Evolutionary conservation across 92 coral and sea anemone genomes (phyloP).

Genomic region (Palythoa heliodiscus): DNA sequence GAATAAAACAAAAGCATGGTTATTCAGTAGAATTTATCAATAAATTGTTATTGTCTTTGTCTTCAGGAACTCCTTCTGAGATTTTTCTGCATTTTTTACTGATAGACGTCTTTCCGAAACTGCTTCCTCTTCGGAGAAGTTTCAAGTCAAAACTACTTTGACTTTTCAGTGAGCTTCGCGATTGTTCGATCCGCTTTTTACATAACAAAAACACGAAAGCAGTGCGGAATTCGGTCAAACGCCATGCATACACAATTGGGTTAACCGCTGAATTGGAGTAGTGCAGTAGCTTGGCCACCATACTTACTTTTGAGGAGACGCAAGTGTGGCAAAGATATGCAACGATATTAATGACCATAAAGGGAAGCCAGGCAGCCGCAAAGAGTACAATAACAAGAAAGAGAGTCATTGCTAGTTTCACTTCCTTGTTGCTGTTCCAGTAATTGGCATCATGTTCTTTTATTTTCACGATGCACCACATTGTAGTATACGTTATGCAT

Average conservation of each 20-base stretch:
- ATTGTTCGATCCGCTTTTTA: background rate
- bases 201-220: conserved; percentile 53
- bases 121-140: conserved; percentile 21
- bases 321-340: conserved; percentile 47
- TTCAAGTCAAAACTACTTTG: conserved; percentile 35
- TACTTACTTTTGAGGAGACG: conserved; percentile 44
- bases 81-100: background rate
- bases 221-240: conserved; percentile 64
- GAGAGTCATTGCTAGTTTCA: conserved; percentile 55
- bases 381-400: conserved; percentile 56
- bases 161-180: conserved; percentile 22
- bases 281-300: conserved; percentile 62
- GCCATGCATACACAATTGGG: conserved; percentile 59
- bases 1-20: background rate
- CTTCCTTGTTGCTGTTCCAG: conserved; percentile 60
- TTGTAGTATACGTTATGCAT: conserved; percentile 50
- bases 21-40: background rate
- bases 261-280: conserved; percentile 72
- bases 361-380: conserved; percentile 66
- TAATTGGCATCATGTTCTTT: conserved; percentile 58
- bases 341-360: conserved; percentile 64
- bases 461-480: conserved; percentile 55
- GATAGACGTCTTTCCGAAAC: background rate
- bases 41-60: conserved; percentile 20
- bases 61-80: background rate